phyloP scores from a whole-genome alignment of 2,113 vertebrate species.

The Atractosteus spatula region DNA sequence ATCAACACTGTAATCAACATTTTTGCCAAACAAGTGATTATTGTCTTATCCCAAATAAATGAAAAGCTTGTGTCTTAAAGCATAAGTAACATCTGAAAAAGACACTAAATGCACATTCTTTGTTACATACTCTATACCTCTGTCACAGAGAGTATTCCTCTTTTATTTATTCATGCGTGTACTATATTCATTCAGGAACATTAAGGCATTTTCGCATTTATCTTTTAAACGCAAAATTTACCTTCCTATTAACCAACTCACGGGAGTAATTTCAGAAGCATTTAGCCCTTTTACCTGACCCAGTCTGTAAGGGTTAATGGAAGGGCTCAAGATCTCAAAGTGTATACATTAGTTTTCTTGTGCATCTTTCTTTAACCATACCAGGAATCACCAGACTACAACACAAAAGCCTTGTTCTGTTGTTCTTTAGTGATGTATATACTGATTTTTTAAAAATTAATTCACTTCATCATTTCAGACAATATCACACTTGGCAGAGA shows the following conservation, averaged over 20 bases:
- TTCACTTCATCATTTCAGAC: too few relatives aligned
- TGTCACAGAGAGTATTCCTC: neutral
- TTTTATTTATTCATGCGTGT: neutral
- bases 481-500: too few relatives aligned
- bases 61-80: neutral
- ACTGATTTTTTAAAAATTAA: too few relatives aligned
- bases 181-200: neutral
- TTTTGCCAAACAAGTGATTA: neutral
- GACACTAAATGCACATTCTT: neutral
- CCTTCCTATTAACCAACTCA: neutral
- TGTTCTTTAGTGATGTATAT: too few relatives aligned
- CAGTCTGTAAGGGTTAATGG: neutral
- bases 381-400: too few relatives aligned
- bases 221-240: neutral
- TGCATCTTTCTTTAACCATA: too few relatives aligned
- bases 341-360: too few relatives aligned
- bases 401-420: too few relatives aligned
- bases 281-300: neutral
- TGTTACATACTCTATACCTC: neutral
- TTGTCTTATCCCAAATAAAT: too few relatives aligned
- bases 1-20: too few relatives aligned
- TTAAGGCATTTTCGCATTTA: neutral
- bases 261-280: neutral
- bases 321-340: too few relatives aligned
- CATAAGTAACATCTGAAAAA: neutral